These are phyloP conservation scores for Xestia ashworthii DNA, from an alignment of 2,888 invertebrate species.

Conservation along the genomic window DNA sequence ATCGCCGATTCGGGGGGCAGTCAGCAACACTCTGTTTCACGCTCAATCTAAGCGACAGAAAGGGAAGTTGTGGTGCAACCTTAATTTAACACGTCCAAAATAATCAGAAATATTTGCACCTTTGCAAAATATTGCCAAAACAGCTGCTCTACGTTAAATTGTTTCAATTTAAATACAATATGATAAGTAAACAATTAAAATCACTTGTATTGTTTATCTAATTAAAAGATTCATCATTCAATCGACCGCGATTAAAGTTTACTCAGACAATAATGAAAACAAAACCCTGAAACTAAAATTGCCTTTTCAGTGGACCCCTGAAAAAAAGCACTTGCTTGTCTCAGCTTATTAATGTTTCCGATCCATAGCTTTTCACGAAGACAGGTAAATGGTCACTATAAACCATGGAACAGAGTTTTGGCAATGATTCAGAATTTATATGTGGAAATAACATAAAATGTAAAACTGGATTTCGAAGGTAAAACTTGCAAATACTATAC, in stretches of 20 bases:
- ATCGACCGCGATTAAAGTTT: background rate
- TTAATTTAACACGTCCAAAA: background rate
- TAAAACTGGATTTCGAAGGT: background rate
- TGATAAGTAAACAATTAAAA: background rate
- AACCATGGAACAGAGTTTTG: constrained; percentile 5
- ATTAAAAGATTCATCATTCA: background rate
- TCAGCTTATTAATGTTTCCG: background rate
- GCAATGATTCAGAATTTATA: constrained; percentile 11
- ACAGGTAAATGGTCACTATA: background rate
- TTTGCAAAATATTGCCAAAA: background rate
- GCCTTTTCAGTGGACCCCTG: no score
- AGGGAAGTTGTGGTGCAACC: background rate
- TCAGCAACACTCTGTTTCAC: no score
- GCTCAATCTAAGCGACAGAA: no score
- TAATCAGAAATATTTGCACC: background rate
- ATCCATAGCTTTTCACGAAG: constrained; percentile 5
- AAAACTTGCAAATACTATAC: background rate
- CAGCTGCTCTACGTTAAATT: background rate
- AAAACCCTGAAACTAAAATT: background rate
- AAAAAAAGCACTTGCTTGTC: background rate
- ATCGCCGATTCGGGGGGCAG: no score
- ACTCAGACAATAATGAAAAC: background rate
- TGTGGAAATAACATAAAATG: constrained; percentile 19
- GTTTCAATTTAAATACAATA: background rate
- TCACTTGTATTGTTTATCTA: background rate